Evolutionary conservation across 2,888 invertebrate genomes (phyloP).

Genomic region (Eledone cirrhosa): DNA sequence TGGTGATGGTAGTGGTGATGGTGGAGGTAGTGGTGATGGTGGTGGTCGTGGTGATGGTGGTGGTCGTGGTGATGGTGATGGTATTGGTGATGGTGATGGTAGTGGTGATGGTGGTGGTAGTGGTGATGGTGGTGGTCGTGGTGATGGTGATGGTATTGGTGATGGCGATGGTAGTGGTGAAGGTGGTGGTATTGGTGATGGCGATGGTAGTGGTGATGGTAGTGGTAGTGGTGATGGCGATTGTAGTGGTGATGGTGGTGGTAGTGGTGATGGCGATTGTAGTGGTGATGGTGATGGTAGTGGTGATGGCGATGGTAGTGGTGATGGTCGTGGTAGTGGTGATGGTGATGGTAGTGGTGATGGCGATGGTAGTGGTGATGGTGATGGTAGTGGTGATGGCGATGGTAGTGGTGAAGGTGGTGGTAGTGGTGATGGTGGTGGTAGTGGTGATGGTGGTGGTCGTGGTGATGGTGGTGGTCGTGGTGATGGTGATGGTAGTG

Average conservation of each 20-base stretch:
- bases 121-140: no score
- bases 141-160: no score
- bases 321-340: neutral
- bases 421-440: neutral
- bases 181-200: no score
- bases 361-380: neutral
- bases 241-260: neutral
- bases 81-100: no score
- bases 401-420: neutral
- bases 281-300: neutral
- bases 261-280: no score
- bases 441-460: neutral
- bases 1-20: no score
- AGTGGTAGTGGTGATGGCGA: neutral
- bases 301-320: neutral
- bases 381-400: no score
- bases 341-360: neutral
- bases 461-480: no score
- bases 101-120: no score
- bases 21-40: constrained; percentile 7
- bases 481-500: constrained; percentile 1
- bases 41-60: no score
- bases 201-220: neutral
- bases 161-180: no score
- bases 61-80: no score